These are phyloP conservation scores for Porites evermanni DNA, from an alignment of 92 coral and sea anemone genomes.

Conservation along the genomic window DNA sequence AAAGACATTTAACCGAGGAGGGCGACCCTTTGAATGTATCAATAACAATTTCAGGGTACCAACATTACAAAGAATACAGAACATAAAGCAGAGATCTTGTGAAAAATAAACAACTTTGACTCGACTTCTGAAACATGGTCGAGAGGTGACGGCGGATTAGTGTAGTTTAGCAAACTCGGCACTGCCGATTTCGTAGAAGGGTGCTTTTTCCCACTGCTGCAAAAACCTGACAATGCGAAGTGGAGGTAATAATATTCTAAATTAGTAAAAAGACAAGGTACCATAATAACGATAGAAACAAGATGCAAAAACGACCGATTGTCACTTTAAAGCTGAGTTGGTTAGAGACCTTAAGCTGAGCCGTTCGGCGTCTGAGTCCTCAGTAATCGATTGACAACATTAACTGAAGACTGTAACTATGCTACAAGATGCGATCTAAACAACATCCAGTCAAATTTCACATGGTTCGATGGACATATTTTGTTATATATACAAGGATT, in stretches of 20 bases:
- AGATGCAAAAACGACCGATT: too few species aligned
- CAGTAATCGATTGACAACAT: too few species aligned
- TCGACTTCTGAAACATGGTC: neutral
- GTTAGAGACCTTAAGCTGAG: too few species aligned
- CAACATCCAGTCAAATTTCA: too few species aligned
- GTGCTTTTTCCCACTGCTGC: too few species aligned
- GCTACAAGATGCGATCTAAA: too few species aligned
- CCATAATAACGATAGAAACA: neutral
- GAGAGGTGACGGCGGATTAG: neutral
- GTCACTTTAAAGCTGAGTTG: too few species aligned
- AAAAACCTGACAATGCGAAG: too few species aligned
- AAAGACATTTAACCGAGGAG: conserved; percentile 56
- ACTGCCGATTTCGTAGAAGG: neutral
- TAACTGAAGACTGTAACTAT: too few species aligned
- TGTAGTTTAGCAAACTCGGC: neutral
- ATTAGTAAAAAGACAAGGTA: neutral
- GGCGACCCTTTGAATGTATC: conserved; percentile 47
- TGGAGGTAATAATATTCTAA: neutral
- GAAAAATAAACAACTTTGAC: conserved; percentile 14
- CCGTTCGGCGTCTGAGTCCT: too few species aligned
- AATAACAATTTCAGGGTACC: conserved; percentile 54
- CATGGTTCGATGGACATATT: too few species aligned
- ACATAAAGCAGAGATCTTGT: conserved; percentile 6
- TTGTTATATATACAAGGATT: too few species aligned
- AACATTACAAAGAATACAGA: conserved; percentile 43